Evolutionary conservation across 2,888 invertebrate species (phyloP).

Genomic region (Callyntrura sp.): DNA sequence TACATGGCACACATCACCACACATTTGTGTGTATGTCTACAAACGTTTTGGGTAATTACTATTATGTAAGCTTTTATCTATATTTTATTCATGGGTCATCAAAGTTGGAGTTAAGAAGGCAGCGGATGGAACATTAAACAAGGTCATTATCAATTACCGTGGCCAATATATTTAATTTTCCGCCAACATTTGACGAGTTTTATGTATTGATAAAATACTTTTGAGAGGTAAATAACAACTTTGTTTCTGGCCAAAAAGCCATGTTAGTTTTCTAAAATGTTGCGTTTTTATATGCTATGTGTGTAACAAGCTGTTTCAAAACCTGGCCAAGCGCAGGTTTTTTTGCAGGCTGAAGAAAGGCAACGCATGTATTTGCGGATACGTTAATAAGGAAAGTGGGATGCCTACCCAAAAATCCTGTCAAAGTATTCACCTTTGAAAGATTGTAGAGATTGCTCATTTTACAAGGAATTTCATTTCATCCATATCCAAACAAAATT

Average conservation of each 20-base stretch:
- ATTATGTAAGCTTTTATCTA: slow-evolving; percentile 36
- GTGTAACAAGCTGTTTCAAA: neutral
- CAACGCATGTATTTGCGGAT: too few species aligned
- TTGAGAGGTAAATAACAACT: neutral
- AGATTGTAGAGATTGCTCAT: too few species aligned
- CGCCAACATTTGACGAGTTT: slow-evolving; percentile 30
- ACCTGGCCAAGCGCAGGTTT: neutral
- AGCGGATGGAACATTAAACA: slow-evolving; percentile 73
- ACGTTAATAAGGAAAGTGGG: too few species aligned
- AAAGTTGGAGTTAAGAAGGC: slow-evolving; percentile 68
- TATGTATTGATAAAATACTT: neutral
- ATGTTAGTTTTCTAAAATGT: slow-evolving; percentile 3
- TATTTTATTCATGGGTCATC: slow-evolving; percentile 68
- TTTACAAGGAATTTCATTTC: too few species aligned
- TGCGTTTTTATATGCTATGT: neutral
- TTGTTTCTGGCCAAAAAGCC: neutral
- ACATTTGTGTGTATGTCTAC: slow-evolving; percentile 38
- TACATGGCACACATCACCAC: neutral
- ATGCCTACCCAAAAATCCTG: too few species aligned
- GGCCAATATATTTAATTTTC: slow-evolving; percentile 67
- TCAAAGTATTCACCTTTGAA: too few species aligned
- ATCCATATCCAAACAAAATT: too few species aligned
- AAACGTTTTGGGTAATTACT: slow-evolving; percentile 38
- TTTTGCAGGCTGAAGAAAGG: too few species aligned
- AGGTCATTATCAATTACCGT: slow-evolving; percentile 76